Evolutionary conservation across 2,797 vertebrate species (phyloP).

Genomic region (Enteromius argenteus): DNA sequence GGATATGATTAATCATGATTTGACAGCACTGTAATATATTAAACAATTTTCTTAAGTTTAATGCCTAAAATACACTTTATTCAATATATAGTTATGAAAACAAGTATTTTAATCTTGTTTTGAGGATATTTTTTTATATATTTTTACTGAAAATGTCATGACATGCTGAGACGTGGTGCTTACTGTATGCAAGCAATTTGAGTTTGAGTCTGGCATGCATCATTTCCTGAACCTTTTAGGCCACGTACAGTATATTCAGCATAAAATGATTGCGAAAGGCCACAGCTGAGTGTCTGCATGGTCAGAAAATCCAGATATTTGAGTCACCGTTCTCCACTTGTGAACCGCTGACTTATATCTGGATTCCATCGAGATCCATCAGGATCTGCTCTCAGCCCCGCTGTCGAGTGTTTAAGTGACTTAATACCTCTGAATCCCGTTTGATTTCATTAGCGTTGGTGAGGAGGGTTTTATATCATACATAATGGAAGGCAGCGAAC

Average conservation of each 20-base stretch:
- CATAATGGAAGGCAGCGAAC: slow-evolving; percentile 64
- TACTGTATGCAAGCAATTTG: not conserved
- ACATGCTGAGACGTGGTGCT: not conserved
- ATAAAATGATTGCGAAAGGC: not conserved
- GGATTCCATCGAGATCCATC: slow-evolving; percentile 33
- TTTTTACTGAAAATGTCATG: not conserved
- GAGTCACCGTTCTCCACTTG: not conserved
- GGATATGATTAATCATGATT: too few species aligned
- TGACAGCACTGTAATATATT: not conserved
- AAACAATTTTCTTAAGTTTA: not conserved
- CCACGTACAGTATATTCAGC: not conserved
- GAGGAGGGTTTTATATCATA: slow-evolving; percentile 63
- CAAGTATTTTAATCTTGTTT: not conserved
- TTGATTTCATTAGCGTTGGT: slow-evolving; percentile 77
- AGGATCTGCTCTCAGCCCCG: slow-evolving; percentile 16
- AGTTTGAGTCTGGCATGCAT: not conserved
- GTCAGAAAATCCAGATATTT: slow-evolving; percentile 19
- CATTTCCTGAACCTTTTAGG: not conserved
- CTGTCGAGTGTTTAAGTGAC: slow-evolving; percentile 67
- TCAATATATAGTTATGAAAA: not conserved
- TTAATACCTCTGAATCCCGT: slow-evolving; percentile 74
- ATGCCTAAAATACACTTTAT: not conserved
- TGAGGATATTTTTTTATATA: not conserved
- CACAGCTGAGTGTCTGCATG: slow-evolving; percentile 4
- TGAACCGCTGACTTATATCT: slow-evolving; percentile 19